Evolutionary conservation across 2,888 invertebrate genomes (phyloP).

Genomic region (Lucinisca nassula): DNA sequence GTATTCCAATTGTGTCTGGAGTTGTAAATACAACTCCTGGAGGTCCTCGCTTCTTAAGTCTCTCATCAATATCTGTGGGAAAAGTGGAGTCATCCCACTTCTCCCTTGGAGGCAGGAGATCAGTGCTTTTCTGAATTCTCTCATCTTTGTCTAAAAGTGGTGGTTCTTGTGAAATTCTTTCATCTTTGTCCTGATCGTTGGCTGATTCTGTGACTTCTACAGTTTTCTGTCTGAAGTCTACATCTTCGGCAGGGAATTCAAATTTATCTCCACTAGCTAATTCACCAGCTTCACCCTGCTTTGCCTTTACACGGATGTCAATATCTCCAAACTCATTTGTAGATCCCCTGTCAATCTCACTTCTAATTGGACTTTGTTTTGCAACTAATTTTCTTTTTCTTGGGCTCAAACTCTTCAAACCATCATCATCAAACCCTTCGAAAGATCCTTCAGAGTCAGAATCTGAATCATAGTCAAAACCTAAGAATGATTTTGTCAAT

Average conservation of each 20-base stretch:
- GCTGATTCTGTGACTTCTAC: background rate
- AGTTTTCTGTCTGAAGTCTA: conserved; percentile 18
- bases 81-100: background rate
- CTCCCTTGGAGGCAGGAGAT: background rate
- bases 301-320: conserved; percentile 22
- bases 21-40: conserved; percentile 7
- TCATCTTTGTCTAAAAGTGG: background rate
- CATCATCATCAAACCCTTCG: conserved; percentile 72
- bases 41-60: background rate
- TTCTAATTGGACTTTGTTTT: background rate
- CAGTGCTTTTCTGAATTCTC: background rate
- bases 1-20: conserved; percentile 28
- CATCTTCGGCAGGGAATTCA: conserved; percentile 9
- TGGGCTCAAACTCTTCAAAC: conserved; percentile 64
- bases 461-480: conserved; percentile 77
- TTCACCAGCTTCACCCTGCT: background rate
- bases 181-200: background rate
- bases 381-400: conserved; percentile 59
- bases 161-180: background rate
- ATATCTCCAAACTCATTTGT: conserved; percentile 53
- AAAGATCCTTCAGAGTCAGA: conserved; percentile 64
- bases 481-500: conserved; percentile 66
- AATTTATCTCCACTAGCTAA: background rate
- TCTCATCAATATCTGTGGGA: conserved; percentile 44
- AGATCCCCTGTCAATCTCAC: background rate